These are phyloP conservation scores for Pyralis farinalis DNA, from an alignment of 2,888 invertebrate species.

Conservation along the genomic window DNA sequence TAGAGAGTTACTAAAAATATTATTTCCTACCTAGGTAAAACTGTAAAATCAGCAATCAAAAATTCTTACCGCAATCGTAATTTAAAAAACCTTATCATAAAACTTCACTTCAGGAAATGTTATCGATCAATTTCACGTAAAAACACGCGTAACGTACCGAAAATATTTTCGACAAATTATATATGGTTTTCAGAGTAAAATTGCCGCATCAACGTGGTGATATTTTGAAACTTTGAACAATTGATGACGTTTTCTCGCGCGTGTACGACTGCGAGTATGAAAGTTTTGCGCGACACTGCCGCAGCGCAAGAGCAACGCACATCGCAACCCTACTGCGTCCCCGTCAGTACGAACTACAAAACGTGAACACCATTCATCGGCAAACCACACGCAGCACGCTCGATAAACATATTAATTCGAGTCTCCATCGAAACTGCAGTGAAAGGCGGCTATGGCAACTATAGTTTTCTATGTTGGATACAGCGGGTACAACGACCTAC, in stretches of 20 bases:
- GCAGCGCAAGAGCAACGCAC: conserved; percentile 3
- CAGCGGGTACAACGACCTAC: conserved; percentile 16
- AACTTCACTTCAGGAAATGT: conserved; percentile 20
- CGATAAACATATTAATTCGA: conserved; percentile 6
- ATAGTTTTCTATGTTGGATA: conserved; percentile 20
- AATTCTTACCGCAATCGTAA: conserved; percentile 53
- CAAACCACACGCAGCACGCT: neutral
- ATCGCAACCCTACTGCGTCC: conserved; percentile 21
- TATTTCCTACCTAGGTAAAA: too few relatives aligned
- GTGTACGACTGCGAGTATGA: conserved; percentile 38
- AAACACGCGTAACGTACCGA: neutral
- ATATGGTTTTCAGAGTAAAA: conserved; percentile 14
- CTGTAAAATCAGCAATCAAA: conserved; percentile 22
- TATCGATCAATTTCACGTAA: neutral
- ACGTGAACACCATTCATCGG: conserved; percentile 23
- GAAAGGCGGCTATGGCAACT: conserved; percentile 21
- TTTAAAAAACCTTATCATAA: conserved; percentile 48
- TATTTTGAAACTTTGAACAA: too few relatives aligned
- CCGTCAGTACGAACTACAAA: conserved; percentile 9
- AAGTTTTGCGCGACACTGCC: conserved; percentile 41
- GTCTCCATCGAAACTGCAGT: conserved; percentile 15
- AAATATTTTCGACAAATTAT: conserved; percentile 5
- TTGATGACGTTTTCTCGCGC: conserved; percentile 12
- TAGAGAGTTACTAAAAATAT: too few relatives aligned
- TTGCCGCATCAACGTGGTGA: conserved; percentile 9